Evolutionary conservation across 1,140 invertebrate species (phyloP), one percentile per base, ranked within the genome.

Genomic region (Neodiprion fabricii): DNA sequence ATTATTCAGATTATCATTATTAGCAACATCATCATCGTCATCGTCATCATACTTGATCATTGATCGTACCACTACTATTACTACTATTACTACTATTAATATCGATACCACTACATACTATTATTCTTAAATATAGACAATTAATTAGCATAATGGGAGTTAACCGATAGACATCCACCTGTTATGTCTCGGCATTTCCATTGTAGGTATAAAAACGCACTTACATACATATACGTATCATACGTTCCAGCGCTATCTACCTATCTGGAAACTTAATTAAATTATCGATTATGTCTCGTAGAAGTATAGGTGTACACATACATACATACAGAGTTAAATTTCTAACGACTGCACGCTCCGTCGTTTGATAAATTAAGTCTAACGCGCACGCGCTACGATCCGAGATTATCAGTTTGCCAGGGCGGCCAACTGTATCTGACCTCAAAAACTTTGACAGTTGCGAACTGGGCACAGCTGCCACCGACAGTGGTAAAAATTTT

Each of bases 91-190:
- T 3, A 40, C 28, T 40, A 40, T 40, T 40, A 40, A 40, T 40
- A 40, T 40, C 28, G 28, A 40, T 40, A 40, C 28, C 28, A 40
- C 28, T 40, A 40, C 28, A 40, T 40, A 40, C 28, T 40, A 40
- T 40, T 40, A 40, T 40, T 40, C 28, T 40, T 40, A 40, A 1
- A 40, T 40, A 40, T 40, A 40, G 28, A 5, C 5, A 5, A 71
- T 71, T 77, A 71, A 75, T 73, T 77, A 77, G 74, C 23, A 40
- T 70, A 69, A 73, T 7, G 53, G 70, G 50, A 14, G 67, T 69
- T 21, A 69, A 69, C 11, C 21, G 17, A 61, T 61, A 12, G 9
- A 61, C 53, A 40, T 40, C 28, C n/a, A 14, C 17, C 7, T 47
- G 0, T 69, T 69, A 69, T 23, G 11, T 12, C 21, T 21, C n/a